Evolutionary conservation across 2,113 vertebrate species (phyloP), one percentile per base, ranked within the genome.

Genomic region (Rhinogobius similis): DNA sequence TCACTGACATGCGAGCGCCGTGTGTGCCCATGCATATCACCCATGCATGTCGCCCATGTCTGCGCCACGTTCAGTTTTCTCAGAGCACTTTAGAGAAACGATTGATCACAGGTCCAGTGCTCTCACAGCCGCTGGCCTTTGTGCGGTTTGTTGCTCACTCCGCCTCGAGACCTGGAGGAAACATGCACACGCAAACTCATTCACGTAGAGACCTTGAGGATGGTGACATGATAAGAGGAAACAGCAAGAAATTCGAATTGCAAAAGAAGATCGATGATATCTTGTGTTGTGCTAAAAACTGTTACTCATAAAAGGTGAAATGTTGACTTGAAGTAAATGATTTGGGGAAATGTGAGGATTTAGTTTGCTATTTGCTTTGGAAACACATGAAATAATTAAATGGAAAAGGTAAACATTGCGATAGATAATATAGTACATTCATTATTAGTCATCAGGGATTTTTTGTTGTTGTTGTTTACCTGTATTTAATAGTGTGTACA

Each of bases 71-170:
- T 56, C 53, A 56, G 4, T 16, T 56, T 27, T 27, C 24, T 56
- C 38, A 39, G 1, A 3, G 29, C 21, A 26, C 1, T 82, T 83
- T 79, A 74, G 79, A 76, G 76, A 52, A 73, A 69, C 38, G 85
- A 84, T 82, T 53, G 86, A 84, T 85, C 29, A n/a, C 2, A 26
- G 27, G 29, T 62, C 72, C 39, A n/a, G 46, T 18, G 58, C 62
- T 44, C 36, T 20, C 36, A 38, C 52, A 5, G 11, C 50, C 21
- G 52, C 36, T 64, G 62, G 44, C 52, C 18, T 67, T 39, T 20
- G 65, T 3, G 18, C 50, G 43, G 21, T 65, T 67, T 76, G 67
- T 75, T 43, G 39, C 29, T 21, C 44, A 39, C 27, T 75, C n/a
- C 23, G 27, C 68, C 43, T 53, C 41, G 62, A 65, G 50, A 50